These are phyloP conservation scores for Dinothrombium tinctorium DNA, from an alignment of 1,140 invertebrate species.

Conservation along the genomic window DNA sequence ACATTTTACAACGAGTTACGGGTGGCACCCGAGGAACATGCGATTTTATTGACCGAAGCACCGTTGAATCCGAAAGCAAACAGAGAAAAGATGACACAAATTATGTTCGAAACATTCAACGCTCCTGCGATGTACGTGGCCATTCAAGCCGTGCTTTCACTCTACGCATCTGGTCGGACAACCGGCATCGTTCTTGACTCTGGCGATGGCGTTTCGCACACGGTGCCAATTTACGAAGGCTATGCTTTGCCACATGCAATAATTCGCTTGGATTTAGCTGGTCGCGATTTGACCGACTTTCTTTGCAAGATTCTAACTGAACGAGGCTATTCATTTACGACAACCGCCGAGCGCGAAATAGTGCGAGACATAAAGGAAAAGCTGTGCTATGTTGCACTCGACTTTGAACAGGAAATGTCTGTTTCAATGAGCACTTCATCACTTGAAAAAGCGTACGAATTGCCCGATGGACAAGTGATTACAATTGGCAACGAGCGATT, in stretches of 20 bases:
- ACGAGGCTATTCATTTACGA: constrained; percentile 24
- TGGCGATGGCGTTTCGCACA: constrained; percentile 69
- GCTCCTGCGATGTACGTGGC: constrained; percentile 55
- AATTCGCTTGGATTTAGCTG: no score
- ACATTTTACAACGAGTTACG: constrained; percentile 30
- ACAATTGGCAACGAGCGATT: no score
- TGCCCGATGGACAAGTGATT: constrained; percentile 56
- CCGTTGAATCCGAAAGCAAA: constrained; percentile 27
- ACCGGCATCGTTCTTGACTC: no score
- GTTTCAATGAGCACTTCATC: constrained; percentile 61
- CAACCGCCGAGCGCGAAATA: constrained; percentile 58
- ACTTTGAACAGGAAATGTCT: constrained; percentile 87
- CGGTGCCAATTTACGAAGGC: no score
- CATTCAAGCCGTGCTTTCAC: no score
- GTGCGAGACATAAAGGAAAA: no score
- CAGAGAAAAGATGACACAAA: no score
- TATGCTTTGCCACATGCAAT: no score
- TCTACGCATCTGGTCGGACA: constrained; percentile 78
- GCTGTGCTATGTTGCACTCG: no score
- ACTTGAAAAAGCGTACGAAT: constrained; percentile 60
- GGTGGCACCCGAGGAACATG: constrained; percentile 27
- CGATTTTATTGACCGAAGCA: constrained; percentile 24
- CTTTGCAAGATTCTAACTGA: constrained; percentile 28
- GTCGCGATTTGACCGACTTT: constrained; percentile 31
- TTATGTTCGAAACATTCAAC: constrained; percentile 40